A percentile compares a stretch with the other conserved stretches of the same genome.
Conservation (phyloP, 2,888 invertebrate genomes). For the Ashinkailepas kermadecensis region DNA sequence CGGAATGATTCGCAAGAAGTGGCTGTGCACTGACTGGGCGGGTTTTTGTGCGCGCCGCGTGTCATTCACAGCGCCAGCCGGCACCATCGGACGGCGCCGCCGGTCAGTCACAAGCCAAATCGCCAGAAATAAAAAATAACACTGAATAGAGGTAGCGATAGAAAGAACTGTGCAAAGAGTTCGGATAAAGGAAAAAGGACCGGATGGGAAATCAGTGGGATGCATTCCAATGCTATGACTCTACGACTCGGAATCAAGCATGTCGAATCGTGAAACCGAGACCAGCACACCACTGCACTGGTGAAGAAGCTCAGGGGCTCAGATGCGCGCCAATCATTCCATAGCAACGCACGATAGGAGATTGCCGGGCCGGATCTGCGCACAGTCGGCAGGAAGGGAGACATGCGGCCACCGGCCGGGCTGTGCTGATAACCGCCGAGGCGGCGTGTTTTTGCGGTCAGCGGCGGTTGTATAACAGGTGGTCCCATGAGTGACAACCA, state of each 20-base stretch:
- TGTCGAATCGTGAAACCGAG: no score
- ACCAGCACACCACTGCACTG: no score
- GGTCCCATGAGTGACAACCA: not conserved
- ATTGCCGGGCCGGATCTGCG: no score
- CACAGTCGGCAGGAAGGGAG: no score
- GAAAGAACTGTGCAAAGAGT: not conserved
- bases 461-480: not conserved
- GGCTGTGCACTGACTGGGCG: not conserved
- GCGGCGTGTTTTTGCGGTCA: not conserved
- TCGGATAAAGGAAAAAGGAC: not conserved
- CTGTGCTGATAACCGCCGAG: no score
- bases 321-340: no score
- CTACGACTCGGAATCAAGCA: no score
- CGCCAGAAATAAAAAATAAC: not conserved
- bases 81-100: not conserved
- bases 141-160: not conserved
- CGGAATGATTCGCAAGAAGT: constrained; percentile 13
- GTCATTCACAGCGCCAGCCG: not conserved
- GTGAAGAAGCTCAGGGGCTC: no score
- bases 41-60: not conserved
- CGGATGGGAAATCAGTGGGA: no score
- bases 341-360: no score
- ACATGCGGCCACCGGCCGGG: no score
- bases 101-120: not conserved
- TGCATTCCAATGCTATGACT: no score